A percentile compares a stretch with the other conserved stretches of the same genome.
phyloP scores from a whole-genome alignment of 2,113 vertebrate genomes.

The Tragelaphus buxtoni region DNA sequence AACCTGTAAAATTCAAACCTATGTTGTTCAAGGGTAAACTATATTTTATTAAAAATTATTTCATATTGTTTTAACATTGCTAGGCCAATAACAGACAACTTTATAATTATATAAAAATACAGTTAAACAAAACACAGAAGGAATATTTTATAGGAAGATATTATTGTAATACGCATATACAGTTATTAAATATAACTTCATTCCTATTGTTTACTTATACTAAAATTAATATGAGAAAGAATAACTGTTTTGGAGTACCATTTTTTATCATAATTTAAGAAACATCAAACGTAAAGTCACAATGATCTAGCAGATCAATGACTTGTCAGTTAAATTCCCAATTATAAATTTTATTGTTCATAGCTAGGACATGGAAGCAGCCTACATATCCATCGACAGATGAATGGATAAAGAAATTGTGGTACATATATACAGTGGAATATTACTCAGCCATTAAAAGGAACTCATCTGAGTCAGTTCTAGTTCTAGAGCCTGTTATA shows the following conservation, averaged over 20 bases:
- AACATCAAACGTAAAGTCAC: slow-evolving; percentile 62
- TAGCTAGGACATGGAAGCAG: not conserved
- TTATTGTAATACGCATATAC: not conserved
- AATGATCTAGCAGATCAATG: slow-evolving; percentile 61
- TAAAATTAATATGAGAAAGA: slow-evolving; percentile 57
- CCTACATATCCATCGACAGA: not conserved
- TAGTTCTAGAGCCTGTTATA: not conserved
- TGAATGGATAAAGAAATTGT: not conserved
- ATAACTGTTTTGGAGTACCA: slow-evolving; percentile 52
- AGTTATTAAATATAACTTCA: slow-evolving; percentile 24
- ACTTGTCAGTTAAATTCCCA: slow-evolving; percentile 61
- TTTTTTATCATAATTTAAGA: slow-evolving; percentile 51
- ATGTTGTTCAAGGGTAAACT: not conserved
- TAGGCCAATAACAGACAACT: not conserved
- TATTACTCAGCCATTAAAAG: not conserved
- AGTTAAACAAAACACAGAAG: not conserved
- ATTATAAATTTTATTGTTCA: slow-evolving; percentile 36
- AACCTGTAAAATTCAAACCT: not conserved
- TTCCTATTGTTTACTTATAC: slow-evolving; percentile 43
- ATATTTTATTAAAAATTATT: slow-evolving; percentile 22
- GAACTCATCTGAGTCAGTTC: not conserved
- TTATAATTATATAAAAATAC: slow-evolving; percentile 35
- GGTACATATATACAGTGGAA: not conserved
- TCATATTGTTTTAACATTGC: not conserved
- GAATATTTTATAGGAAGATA: slow-evolving; percentile 3